Base-by-base conservation (phyloP, 2,797 vertebrate genomes). In the Nannoperca obscura region DNA sequence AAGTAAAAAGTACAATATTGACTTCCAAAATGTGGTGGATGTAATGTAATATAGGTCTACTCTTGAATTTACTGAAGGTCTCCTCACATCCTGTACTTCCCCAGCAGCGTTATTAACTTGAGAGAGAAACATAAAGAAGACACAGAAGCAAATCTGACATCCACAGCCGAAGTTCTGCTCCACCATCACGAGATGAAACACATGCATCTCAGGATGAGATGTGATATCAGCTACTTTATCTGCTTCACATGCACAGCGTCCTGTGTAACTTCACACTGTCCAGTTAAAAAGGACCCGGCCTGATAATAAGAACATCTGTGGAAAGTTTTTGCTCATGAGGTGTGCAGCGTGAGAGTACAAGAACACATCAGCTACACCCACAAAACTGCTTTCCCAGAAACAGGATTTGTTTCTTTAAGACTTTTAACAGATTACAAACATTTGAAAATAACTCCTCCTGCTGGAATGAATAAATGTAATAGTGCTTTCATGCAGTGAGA, bases 381-480 rank as follows among this genome's bases (percentile, higher is more conserved):
- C 17, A 46, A n/a, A 50, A 49, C 13, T 15, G 2, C 7, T 47
- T 10, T 19, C 0, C 3, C 8, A 17, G 0, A n/a, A 20, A 2
- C 14, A 3, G 5, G 14, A 47, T 63, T 27, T 59, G 12, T 13
- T 4, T 6, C 12, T 4, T 42, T 9, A 20, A 11, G 66, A 24
- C 4, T 2, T 1, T n/a, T 7, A 7, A 1, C 24, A 19, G 59
- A 3, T 57, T 22, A 49, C n/a, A 50, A 34, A 27, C 0, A 10
- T 80, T 38, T 52, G 49, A 42, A 13, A 17, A 47, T 58, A 24
- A 17, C 64, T 30, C 83, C 78, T 17, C 71, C 85, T 89, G 79
- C 69, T 84, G 84, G 81, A 71, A 15, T 9, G 13, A 22, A 67
- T 20, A 15, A 69, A 15, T 42, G 13, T 19, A 32, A 42, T 0